Conservation (phyloP, 2,797 vertebrate genomes). For the Gallinago stenura region DNA sequence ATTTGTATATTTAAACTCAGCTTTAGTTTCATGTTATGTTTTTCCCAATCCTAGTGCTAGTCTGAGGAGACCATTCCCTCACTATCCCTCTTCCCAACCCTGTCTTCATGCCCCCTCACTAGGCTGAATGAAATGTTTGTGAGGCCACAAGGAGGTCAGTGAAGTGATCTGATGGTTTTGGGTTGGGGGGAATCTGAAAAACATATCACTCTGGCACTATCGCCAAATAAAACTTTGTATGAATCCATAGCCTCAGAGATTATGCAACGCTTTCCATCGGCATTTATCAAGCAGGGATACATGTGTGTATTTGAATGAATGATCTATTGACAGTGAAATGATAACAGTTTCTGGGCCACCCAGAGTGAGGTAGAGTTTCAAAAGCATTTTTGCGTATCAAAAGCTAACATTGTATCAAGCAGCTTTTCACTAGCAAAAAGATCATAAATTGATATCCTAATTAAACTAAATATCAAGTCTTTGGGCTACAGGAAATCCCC, state of each 20-base stretch:
- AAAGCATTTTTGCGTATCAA: constrained; percentile 69
- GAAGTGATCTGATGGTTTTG: background rate
- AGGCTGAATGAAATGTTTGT: background rate
- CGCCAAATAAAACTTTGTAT: background rate
- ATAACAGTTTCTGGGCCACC: constrained; percentile 58
- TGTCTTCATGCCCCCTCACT: background rate
- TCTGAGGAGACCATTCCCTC: background rate
- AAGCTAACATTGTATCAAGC: constrained; percentile 40
- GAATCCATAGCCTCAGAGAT: background rate
- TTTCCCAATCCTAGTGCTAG: background rate
- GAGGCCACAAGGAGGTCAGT: background rate
- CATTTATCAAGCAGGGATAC: background rate
- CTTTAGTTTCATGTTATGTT: background rate
- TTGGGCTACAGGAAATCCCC: constrained; percentile 32
- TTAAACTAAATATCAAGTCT: constrained; percentile 29
- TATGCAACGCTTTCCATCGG: background rate
- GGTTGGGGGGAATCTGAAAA: background rate
- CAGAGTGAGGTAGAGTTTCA: constrained; percentile 61
- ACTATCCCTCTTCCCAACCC: background rate
- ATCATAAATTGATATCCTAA: constrained; percentile 51
- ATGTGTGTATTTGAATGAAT: background rate
- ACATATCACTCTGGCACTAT: rapidly evolving
- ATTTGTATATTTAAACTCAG: background rate
- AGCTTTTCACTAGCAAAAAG: constrained; percentile 26
- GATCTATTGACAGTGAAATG: constrained; percentile 41